phyloP scores from a whole-genome alignment of 2,888 invertebrate species.

The Xestia rhomboidea region DNA sequence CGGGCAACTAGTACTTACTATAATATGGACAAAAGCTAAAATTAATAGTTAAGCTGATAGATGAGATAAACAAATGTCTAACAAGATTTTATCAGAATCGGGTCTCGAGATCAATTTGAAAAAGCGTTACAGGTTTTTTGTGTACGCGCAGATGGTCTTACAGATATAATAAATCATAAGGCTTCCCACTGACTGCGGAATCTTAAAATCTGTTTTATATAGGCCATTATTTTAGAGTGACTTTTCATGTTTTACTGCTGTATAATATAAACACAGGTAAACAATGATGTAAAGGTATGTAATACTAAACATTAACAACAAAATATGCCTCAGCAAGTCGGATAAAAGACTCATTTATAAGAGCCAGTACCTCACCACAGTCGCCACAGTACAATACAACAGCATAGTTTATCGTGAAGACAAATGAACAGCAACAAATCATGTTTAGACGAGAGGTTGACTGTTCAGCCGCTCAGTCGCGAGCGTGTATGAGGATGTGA shows the following conservation, averaged over 20 bases:
- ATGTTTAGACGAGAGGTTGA: conserved; percentile 80
- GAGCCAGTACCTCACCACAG: conserved; percentile 39
- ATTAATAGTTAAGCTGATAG: conserved; percentile 12
- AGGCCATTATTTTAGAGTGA: not conserved
- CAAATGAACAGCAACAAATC: conserved; percentile 82
- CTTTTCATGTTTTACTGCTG: not conserved
- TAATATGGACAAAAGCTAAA: not conserved
- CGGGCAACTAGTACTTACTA: not conserved
- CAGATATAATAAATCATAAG: conserved; percentile 44
- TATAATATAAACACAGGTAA: conserved; percentile 14
- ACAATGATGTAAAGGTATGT: conserved; percentile 6
- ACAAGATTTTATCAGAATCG: conserved; percentile 35
- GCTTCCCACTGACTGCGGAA: conserved; percentile 29
- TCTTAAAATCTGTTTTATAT: conserved; percentile 18
- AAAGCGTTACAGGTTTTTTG: conserved; percentile 45
- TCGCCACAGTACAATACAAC: conserved; percentile 51
- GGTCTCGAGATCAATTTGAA: conserved; percentile 26
- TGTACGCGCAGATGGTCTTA: conserved; percentile 46
- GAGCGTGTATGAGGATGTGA: conserved; percentile 66
- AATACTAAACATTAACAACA: conserved; percentile 37
- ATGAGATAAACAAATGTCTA: conserved; percentile 32
- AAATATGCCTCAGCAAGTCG: conserved; percentile 40
- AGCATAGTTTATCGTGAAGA: conserved; percentile 69
- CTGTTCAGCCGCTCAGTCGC: conserved; percentile 61
- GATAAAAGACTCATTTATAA: conserved; percentile 56